Evolutionary conservation across 1,140 invertebrate species (phyloP).

Genomic region (Leptonema lineaticorne): DNA sequence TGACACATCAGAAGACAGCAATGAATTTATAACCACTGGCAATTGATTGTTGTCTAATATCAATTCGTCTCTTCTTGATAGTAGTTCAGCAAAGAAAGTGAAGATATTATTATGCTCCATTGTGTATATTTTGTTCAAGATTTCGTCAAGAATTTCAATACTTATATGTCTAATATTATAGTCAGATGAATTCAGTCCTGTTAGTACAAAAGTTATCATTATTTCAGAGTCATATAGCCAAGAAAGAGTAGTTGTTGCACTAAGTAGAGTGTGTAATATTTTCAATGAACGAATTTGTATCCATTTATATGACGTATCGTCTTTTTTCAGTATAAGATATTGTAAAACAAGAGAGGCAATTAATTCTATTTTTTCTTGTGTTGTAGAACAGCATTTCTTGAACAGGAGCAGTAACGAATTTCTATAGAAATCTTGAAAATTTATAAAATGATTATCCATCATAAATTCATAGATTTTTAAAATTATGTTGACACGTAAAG

Average conservation of each 20-base stretch:
- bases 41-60: conserved; percentile 57
- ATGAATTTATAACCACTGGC: conserved; percentile 55
- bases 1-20: conserved; percentile 53
- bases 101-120: conserved; percentile 39
- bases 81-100: conserved; percentile 46
- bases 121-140: conserved; percentile 44
- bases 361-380: conserved; percentile 55
- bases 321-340: not conserved
- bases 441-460: conserved; percentile 29
- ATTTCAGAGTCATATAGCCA: conserved; percentile 53
- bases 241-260: conserved; percentile 41
- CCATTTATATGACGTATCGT: not conserved
- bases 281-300: conserved; percentile 25
- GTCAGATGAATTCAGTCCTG: conserved; percentile 51
- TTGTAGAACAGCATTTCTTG: conserved; percentile 47
- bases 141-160: conserved; percentile 47
- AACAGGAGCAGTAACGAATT: conserved; percentile 49
- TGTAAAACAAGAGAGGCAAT: conserved; percentile 52
- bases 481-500: conserved; percentile 20
- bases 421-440: conserved; percentile 29
- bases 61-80: conserved; percentile 49
- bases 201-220: conserved; percentile 50
- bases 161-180: conserved; percentile 49
- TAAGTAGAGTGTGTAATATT: conserved; percentile 26
- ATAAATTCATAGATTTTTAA: conserved; percentile 33